These are phyloP conservation scores for Pentalonia nigronervosa DNA, from an alignment of 1,140 invertebrate genomes.

Conservation along the genomic window DNA sequence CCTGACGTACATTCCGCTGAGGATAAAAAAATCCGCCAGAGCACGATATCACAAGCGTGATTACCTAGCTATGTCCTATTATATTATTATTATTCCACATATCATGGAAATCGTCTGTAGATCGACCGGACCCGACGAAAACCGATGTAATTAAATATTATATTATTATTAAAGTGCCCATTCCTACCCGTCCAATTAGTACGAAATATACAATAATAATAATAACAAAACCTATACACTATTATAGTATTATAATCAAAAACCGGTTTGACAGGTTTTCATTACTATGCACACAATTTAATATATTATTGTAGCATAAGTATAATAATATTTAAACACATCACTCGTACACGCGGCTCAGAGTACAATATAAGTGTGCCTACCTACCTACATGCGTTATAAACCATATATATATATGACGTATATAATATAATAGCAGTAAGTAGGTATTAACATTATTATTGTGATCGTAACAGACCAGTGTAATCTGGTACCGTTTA, in stretches of 20 bases:
- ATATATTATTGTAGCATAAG: neutral
- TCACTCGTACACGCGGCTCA: neutral
- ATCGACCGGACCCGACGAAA: neutral
- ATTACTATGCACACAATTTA: neutral
- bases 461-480: constrained; percentile 25
- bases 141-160: neutral
- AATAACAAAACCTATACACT: neutral
- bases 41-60: neutral
- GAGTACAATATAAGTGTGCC: neutral
- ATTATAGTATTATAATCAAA: constrained; percentile 18
- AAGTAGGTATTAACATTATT: constrained; percentile 3
- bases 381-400: neutral
- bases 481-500: constrained; percentile 17
- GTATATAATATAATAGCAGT: neutral
- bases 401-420: neutral
- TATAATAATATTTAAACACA: neutral
- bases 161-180: neutral
- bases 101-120: neutral
- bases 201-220: constrained; percentile 26
- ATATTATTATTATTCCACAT: neutral
- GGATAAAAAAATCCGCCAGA: neutral
- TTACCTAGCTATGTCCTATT: neutral
- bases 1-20: neutral
- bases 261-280: constrained; percentile 45
- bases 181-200: constrained; percentile 36